These are phyloP conservation scores for Apamea sordens DNA, from an alignment of 2,888 invertebrate species.

Conservation along the genomic window DNA sequence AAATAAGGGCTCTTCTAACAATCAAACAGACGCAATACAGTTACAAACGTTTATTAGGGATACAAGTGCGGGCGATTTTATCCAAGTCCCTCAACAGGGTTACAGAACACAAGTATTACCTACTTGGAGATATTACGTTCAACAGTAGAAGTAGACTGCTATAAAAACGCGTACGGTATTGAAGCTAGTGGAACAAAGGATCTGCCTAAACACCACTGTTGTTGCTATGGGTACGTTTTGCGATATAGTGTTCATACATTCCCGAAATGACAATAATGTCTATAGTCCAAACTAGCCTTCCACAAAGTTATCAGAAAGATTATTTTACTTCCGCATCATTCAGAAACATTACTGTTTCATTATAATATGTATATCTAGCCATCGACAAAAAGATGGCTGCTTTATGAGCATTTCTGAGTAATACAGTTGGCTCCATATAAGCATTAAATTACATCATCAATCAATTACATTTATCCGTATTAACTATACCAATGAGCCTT, in stretches of 20 bases:
- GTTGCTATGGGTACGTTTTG: conserved; percentile 8
- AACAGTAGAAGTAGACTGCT: conserved; percentile 21
- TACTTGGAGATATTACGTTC: conserved; percentile 13
- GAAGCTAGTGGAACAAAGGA: conserved; percentile 29
- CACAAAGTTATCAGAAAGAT: conserved; percentile 61
- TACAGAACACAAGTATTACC: conserved; percentile 30
- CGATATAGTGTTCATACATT: conserved; percentile 12
- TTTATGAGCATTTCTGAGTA: conserved; percentile 54
- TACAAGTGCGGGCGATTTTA: conserved; percentile 37
- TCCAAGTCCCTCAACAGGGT: conserved; percentile 18
- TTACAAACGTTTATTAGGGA: conserved; percentile 51
- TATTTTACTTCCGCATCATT: conserved; percentile 48
- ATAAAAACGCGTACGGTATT: conserved; percentile 23
- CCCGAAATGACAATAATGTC: conserved; percentile 48
- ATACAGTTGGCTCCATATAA: conserved; percentile 58
- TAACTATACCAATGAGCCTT: conserved; percentile 59
- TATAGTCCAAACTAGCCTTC: conserved; percentile 56
- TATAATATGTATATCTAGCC: conserved; percentile 41
- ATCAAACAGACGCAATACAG: conserved; percentile 46
- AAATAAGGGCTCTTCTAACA: conserved; percentile 15
- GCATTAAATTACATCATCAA: conserved; percentile 63
- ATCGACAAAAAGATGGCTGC: conserved; percentile 53
- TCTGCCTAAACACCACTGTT: conserved; percentile 14
- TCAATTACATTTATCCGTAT: conserved; percentile 66
- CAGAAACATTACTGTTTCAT: conserved; percentile 53